phyloP scores from a whole-genome alignment of 1,140 invertebrate genomes.

The Trachymyrmex septentrionalis region DNA sequence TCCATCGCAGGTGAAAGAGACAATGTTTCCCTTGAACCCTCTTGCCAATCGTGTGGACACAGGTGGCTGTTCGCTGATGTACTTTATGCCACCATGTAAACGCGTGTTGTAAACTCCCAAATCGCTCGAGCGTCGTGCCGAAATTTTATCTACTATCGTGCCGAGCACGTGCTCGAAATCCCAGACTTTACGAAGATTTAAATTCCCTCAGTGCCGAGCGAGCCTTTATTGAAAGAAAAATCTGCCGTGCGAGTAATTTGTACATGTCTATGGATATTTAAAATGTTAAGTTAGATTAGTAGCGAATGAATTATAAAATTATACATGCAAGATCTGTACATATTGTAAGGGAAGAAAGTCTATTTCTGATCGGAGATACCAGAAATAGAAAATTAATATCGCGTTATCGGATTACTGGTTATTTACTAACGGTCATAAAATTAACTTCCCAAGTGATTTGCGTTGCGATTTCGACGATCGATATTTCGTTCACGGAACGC shows the following conservation, averaged over 20 bases:
- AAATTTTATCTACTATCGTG: constrained; percentile 76
- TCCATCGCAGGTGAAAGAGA: neutral
- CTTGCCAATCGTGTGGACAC: constrained; percentile 66
- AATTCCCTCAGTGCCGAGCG: neutral
- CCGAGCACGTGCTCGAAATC: constrained; percentile 53
- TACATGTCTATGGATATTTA: neutral
- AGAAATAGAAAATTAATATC: constrained; percentile 46
- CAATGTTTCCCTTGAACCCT: constrained; percentile 10
- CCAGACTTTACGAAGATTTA: constrained; percentile 38
- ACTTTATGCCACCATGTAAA: constrained; percentile 70
- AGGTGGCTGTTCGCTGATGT: constrained; percentile 70
- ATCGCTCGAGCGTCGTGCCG: constrained; percentile 73
- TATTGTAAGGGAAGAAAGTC: neutral
- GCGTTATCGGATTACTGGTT: neutral
- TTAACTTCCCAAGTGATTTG: constrained; percentile 19
- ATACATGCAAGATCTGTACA: neutral
- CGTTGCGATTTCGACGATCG: constrained; percentile 12
- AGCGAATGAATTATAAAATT: neutral
- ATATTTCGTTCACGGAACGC: constrained; percentile 39
- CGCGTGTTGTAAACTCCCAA: constrained; percentile 70
- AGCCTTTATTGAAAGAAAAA: constrained; percentile 16
- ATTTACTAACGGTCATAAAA: constrained; percentile 1
- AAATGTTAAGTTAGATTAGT: neutral
- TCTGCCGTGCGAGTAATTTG: neutral
- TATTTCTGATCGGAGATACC: constrained; percentile 3